Evolutionary conservation across 2,797 vertebrate genomes (phyloP).

Genomic region (Girardinus metallicus): DNA sequence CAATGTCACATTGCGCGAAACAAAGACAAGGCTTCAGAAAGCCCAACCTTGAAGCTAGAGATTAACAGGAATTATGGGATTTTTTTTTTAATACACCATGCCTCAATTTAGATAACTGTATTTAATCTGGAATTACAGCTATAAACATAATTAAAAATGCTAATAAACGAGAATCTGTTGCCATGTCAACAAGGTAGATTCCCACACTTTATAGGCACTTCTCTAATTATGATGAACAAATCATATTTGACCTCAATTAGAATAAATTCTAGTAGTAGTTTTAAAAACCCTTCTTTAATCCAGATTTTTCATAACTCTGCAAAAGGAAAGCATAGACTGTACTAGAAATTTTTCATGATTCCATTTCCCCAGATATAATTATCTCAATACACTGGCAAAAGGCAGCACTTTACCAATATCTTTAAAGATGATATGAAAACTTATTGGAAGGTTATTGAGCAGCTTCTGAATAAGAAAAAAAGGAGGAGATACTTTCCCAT

Average conservation of each 20-base stretch:
- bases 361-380: neutral
- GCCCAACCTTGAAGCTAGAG: slow-evolving; percentile 8
- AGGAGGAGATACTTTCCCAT: neutral
- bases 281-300: neutral
- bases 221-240: neutral
- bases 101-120: neutral
- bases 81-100: neutral
- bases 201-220: neutral
- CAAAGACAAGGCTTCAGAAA: neutral
- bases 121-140: neutral
- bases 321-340: neutral
- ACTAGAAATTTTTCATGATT: neutral
- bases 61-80: neutral
- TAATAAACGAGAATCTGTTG: neutral
- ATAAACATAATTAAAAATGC: neutral
- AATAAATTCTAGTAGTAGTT: neutral
- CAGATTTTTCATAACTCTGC: neutral
- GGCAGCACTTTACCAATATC: neutral
- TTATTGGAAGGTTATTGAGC: neutral
- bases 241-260: neutral
- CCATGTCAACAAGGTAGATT: neutral
- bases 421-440: neutral
- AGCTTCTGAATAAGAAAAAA: neutral
- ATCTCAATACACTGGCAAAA: neutral
- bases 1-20: neutral